These are phyloP conservation scores for Oikopleura albicans DNA, from an alignment of 23 tunicate species.

Conservation along the genomic window DNA sequence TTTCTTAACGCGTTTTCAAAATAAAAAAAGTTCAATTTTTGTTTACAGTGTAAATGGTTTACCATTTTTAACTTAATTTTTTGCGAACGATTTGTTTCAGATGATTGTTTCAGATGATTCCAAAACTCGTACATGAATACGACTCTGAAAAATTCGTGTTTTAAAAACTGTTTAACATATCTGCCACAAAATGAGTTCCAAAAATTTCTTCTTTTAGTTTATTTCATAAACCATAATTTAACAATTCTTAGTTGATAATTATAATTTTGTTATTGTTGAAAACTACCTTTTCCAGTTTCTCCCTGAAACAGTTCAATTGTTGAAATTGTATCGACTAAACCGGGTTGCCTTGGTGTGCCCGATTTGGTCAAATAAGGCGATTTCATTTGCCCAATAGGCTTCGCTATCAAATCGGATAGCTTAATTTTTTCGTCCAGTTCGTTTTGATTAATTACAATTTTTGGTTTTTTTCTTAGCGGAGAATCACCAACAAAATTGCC, in stretches of 20 bases:
- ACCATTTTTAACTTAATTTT: constrained; percentile 35
- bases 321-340: constrained; percentile 21
- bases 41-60: constrained; percentile 46
- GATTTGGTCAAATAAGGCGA: constrained; percentile 54
- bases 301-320: not conserved
- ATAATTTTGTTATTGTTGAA: no score
- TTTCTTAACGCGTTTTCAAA: no score
- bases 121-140: no score
- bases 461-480: not conserved
- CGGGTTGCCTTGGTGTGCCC: constrained; percentile 86
- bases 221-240: no score
- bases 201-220: no score
- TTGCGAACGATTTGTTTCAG: constrained; percentile 23
- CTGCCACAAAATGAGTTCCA: no score
- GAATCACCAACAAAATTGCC: not conserved
- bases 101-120: no score
- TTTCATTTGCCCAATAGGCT: constrained; percentile 49
- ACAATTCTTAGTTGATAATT: no score
- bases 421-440: not conserved
- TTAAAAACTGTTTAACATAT: no score
- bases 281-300: constrained; percentile 12
- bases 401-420: not conserved
- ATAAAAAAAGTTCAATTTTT: no score
- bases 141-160: no score
- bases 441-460: not conserved